Percentiles rank a stretch among this genome's conserved stretches.
These are phyloP conservation scores for Euphysa ruthae DNA, from an alignment of 30 jellyfish, hydroid and myxozoan species.

Conservation along the genomic window DNA sequence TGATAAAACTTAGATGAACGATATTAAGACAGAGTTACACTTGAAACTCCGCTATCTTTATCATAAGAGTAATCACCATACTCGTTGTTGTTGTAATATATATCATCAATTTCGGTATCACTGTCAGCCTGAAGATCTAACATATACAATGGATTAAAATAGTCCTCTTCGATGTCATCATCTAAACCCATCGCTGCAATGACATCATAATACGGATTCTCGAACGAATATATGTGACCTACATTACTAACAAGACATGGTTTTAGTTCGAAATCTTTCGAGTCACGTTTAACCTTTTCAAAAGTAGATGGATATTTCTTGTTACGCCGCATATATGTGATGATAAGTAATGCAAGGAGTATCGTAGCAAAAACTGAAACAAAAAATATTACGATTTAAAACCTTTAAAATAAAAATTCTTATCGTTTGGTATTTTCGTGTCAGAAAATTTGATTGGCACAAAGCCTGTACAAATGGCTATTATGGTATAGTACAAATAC, in stretches of 20 bases:
- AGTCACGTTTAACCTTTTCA: slow-evolving; percentile 64
- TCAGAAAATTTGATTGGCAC: too few relatives aligned
- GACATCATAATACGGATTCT: slow-evolving; percentile 94
- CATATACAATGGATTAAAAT: slow-evolving; percentile 63
- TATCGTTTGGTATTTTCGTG: too few relatives aligned
- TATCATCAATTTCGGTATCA: slow-evolving; percentile 59
- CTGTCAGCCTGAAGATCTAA: slow-evolving; percentile 27
- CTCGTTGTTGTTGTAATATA: slow-evolving; percentile 21
- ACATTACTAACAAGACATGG: slow-evolving; percentile 61
- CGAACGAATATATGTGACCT: slow-evolving; percentile 79
- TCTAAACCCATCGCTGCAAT: slow-evolving; percentile 98
- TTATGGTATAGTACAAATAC: too few relatives aligned
- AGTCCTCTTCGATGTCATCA: slow-evolving; percentile 93
- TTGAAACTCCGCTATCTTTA: slow-evolving; percentile 89
- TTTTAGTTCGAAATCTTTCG: slow-evolving; percentile 73
- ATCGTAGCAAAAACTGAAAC: too few relatives aligned
- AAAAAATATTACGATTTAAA: not conserved
- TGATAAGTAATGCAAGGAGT: too few relatives aligned
- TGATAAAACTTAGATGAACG: not conserved
- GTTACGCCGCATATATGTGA: too few relatives aligned
- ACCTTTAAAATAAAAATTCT: too few relatives aligned
- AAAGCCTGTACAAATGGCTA: too few relatives aligned
- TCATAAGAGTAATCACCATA: slow-evolving; percentile 46
- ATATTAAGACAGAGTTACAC: slow-evolving; percentile 47
- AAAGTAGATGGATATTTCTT: slow-evolving; percentile 46